Conservation (phyloP, 2,888 invertebrate genomes). For the Gandaritis pyraliata region DNA sequence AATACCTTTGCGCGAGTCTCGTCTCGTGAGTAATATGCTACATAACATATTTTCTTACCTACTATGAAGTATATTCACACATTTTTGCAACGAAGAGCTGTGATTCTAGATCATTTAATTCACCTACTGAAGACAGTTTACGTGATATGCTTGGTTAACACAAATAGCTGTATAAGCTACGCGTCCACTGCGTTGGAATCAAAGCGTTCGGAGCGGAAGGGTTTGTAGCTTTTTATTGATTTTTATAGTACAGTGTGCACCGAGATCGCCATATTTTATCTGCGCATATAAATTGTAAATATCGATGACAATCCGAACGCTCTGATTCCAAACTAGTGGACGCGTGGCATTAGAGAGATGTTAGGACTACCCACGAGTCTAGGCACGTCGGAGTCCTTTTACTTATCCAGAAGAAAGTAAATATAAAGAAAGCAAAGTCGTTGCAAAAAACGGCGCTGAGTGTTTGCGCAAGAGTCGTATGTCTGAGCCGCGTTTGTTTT, state of each 20-base stretch:
- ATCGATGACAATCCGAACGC: too few species aligned
- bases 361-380: not conserved
- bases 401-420: constrained; percentile 45
- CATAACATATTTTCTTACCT: not conserved
- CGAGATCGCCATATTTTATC: too few species aligned
- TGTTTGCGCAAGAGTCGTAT: constrained; percentile 62
- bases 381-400: constrained; percentile 16
- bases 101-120: constrained; percentile 6
- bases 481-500: constrained; percentile 69
- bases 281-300: too few species aligned
- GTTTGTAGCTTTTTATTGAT: too few species aligned
- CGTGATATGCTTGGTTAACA: not conserved
- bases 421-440: constrained; percentile 49
- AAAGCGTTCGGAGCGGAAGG: too few species aligned
- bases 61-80: not conserved
- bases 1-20: constrained; percentile 61
- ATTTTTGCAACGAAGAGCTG: not conserved
- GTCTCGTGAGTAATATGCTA: constrained; percentile 40
- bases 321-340: too few species aligned
- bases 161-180: too few species aligned
- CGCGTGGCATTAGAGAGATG: not conserved
- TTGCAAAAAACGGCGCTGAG: constrained; percentile 60
- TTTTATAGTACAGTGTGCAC: too few species aligned
- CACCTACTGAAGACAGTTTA: constrained; percentile 1
- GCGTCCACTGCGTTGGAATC: too few species aligned